Evolutionary conservation across 2,797 vertebrate genomes (phyloP).

Genomic region (Capromys pilorides): DNA sequence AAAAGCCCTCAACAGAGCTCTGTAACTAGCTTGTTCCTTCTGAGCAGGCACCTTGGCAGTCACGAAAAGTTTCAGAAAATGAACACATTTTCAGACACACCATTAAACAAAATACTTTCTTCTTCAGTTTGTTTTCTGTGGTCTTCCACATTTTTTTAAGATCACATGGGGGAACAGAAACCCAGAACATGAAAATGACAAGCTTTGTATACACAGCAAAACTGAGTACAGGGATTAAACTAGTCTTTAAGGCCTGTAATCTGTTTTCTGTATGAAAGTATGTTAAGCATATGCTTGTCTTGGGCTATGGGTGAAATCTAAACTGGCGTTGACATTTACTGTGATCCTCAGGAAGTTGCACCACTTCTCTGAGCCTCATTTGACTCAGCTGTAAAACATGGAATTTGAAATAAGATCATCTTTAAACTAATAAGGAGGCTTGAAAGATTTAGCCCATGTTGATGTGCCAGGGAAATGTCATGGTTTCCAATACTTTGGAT

Average conservation of each 20-base stretch:
- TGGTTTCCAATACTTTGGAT: conserved; percentile 26
- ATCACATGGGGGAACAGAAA: not conserved
- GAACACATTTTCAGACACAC: conserved; percentile 4
- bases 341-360: not conserved
- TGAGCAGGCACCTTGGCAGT: not conserved
- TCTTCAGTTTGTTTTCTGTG: not conserved
- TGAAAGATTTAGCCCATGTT: conserved; percentile 46
- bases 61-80: conserved; percentile 50
- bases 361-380: not conserved
- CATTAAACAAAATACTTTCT: not conserved
- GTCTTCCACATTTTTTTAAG: not conserved
- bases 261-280: not conserved
- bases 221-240: not conserved
- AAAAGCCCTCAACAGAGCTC: conserved; percentile 60
- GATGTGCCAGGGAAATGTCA: not conserved
- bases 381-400: not conserved
- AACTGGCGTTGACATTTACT: not conserved
- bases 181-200: not conserved
- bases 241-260: not conserved
- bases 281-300: not conserved
- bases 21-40: conserved; percentile 30
- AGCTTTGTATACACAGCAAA: not conserved
- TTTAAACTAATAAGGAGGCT: conserved; percentile 4
- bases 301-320: not conserved
- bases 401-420: not conserved